Conservation (phyloP, 2,113 vertebrate species). For the Phaethornis superciliosus region DNA sequence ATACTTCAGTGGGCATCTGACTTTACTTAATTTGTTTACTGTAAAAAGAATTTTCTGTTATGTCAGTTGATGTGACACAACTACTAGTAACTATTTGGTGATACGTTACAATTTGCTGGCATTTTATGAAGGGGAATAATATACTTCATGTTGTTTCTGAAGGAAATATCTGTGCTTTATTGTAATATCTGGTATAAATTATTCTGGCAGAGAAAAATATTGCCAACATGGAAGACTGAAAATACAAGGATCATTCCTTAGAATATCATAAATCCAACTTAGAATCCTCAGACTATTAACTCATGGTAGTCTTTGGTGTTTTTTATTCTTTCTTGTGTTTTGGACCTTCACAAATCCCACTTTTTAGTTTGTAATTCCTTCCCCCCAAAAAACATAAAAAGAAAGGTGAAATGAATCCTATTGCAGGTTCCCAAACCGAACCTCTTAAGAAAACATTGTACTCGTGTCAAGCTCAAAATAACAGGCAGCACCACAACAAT, state of each 20-base stretch:
- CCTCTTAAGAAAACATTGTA: not conserved
- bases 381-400: not conserved
- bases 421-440: not conserved
- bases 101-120: not conserved
- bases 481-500: not conserved
- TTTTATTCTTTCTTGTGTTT: not conserved
- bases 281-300: not conserved
- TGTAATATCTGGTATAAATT: not conserved
- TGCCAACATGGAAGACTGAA: not conserved
- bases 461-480: not conserved
- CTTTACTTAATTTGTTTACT: not conserved
- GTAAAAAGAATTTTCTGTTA: not conserved
- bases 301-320: not conserved
- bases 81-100: not conserved
- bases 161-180: not conserved
- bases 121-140: not conserved
- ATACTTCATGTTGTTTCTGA: not conserved
- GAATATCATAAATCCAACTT: not conserved
- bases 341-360: not conserved
- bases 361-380: not conserved
- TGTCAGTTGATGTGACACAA: not conserved
- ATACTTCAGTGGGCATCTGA: not conserved
- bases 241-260: not conserved
- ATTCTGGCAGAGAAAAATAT: not conserved
- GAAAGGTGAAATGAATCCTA: not conserved